phyloP scores from a whole-genome alignment of 2,113 vertebrate species.

The Martes martes region DNA sequence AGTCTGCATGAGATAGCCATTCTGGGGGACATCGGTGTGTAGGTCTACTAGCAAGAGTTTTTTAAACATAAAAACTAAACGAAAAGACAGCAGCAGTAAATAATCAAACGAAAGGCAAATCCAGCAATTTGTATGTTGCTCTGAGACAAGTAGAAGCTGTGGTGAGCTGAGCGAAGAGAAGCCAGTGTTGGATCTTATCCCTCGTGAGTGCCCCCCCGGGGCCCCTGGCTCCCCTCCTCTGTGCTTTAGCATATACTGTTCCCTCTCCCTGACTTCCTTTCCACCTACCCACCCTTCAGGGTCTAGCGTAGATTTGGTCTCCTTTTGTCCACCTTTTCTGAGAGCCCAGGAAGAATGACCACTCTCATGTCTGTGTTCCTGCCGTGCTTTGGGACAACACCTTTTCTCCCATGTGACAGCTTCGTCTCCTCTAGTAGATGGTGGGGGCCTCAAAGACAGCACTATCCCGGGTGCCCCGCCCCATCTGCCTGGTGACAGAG shows the following conservation, averaged over 20 bases:
- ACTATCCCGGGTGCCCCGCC: fast-evolving
- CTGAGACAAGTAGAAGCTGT: neutral
- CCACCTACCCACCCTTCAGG: fast-evolving
- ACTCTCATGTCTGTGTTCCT: neutral
- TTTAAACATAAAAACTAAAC: neutral
- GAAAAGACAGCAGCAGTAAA: neutral
- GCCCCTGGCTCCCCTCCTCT: fast-evolving
- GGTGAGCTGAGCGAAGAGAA: neutral
- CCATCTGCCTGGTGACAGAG: neutral
- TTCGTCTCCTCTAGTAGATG: fast-evolving
- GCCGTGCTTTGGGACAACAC: fast-evolving
- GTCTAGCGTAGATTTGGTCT: neutral
- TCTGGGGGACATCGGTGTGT: too few relatives aligned
- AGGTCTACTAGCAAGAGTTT: neutral
- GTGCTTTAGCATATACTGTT: too few relatives aligned
- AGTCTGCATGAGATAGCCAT: neutral
- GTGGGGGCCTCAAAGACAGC: fast-evolving
- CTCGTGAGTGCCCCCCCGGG: fast-evolving
- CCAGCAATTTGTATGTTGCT: neutral
- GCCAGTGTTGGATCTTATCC: neutral
- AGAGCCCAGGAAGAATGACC: neutral
- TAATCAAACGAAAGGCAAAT: neutral
- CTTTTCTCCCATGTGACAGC: fast-evolving
- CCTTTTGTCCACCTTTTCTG: neutral
- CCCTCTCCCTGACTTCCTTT: neutral